phyloP scores from a whole-genome alignment of 2,113 vertebrate genomes.

The Centrocercus urophasianus region DNA sequence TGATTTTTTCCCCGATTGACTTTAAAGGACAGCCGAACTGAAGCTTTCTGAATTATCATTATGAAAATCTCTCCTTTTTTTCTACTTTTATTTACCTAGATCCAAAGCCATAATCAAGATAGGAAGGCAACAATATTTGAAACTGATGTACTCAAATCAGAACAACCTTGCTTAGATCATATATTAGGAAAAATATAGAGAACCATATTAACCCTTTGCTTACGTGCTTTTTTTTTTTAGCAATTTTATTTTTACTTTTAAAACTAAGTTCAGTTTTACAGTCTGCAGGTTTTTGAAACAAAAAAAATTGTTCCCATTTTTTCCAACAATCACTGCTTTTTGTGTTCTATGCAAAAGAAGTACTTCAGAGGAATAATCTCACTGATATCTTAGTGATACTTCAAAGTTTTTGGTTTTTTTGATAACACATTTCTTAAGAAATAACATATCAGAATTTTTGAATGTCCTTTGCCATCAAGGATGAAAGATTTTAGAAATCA shows the following conservation, averaged over 20 bases:
- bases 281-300: not conserved
- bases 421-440: not conserved
- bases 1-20: not conserved
- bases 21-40: not conserved
- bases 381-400: fast-evolving
- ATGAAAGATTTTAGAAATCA: not conserved
- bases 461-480: not conserved
- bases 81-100: too few relatives aligned
- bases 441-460: not conserved
- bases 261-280: not conserved
- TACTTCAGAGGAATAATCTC: not conserved
- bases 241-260: not conserved
- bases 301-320: not conserved
- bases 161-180: not conserved
- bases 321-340: not conserved
- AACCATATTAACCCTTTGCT: not conserved
- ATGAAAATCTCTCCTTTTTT: not conserved
- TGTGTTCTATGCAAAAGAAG: not conserved
- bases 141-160: not conserved
- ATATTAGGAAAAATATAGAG: not conserved
- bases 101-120: not conserved
- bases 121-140: not conserved
- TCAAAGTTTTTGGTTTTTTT: not conserved
- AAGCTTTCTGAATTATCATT: not conserved
- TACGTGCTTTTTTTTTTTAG: not conserved